These are phyloP conservation scores for Meleagris gallopavo DNA, from an alignment of 2,113 vertebrate species.

Conservation along the genomic window DNA sequence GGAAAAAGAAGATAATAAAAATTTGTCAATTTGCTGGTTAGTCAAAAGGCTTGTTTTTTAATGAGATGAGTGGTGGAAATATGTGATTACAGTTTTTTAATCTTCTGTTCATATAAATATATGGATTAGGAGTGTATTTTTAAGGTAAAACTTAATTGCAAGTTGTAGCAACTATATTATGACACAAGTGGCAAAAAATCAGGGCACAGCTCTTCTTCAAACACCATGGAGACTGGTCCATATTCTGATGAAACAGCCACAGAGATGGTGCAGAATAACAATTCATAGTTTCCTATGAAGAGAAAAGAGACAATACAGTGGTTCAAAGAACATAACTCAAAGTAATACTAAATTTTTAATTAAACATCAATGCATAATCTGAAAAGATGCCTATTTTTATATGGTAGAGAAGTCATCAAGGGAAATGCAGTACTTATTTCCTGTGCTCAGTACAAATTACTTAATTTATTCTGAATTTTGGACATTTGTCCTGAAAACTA, in stretches of 20 bases:
- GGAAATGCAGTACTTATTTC: not conserved
- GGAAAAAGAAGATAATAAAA: not conserved
- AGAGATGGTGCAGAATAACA: fast-evolving
- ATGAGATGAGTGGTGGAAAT: not conserved
- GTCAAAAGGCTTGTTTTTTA: not conserved
- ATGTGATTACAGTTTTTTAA: fast-evolving
- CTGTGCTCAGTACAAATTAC: not conserved
- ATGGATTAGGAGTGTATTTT: fast-evolving
- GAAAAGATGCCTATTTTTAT: not conserved
- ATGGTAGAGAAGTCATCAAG: not conserved
- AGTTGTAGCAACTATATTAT: not conserved
- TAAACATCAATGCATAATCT: not conserved
- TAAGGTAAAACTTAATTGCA: not conserved
- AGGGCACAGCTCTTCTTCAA: not conserved
- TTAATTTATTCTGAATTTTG: not conserved
- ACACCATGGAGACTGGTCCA: not conserved
- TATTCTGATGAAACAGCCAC: not conserved
- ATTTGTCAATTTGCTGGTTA: not conserved
- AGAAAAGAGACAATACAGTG: not conserved
- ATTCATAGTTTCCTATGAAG: not conserved
- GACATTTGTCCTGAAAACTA: not conserved
- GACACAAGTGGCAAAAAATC: not conserved
- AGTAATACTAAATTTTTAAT: not conserved
- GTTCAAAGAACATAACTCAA: not conserved
- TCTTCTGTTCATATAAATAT: not conserved